These are phyloP conservation scores for Aurelia sp. DNA, from an alignment of 30 jellyfish, hydroid and myxozoan species.

Conservation along the genomic window DNA sequence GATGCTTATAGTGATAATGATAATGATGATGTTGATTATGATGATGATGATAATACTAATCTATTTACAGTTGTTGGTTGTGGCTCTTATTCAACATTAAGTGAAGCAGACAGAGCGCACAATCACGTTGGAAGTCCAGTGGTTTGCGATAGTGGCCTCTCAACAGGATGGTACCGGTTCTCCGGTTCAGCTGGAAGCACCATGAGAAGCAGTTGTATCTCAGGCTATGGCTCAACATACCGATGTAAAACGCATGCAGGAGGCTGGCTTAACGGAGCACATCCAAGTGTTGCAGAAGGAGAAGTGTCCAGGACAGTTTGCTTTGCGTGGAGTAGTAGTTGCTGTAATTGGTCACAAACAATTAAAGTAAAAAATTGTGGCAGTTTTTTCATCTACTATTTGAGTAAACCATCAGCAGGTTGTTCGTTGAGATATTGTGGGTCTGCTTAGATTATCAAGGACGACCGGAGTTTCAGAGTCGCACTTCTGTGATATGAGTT, in stretches of 20 bases:
- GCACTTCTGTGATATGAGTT: no score
- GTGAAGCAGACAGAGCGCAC: no score
- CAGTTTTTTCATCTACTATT: not conserved
- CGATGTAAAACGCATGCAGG: slow-evolving; percentile 11
- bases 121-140: no score
- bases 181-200: not conserved
- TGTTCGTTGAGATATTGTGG: slow-evolving; percentile 5
- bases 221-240: not conserved
- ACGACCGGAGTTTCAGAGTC: no score
- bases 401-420: not conserved
- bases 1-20: no score
- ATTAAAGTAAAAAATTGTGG: not conserved
- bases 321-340: slow-evolving; percentile 1
- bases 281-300: not conserved
- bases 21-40: no score
- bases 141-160: not conserved
- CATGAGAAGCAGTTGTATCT: not conserved
- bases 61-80: no score
- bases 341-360: not conserved
- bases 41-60: no score
- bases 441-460: not conserved
- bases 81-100: no score
- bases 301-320: slow-evolving; percentile 4
- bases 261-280: slow-evolving; percentile 17
- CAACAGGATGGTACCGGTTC: not conserved